Evolutionary conservation across 2,113 vertebrate genomes (phyloP).

Genomic region (Dermatemys mawii): DNA sequence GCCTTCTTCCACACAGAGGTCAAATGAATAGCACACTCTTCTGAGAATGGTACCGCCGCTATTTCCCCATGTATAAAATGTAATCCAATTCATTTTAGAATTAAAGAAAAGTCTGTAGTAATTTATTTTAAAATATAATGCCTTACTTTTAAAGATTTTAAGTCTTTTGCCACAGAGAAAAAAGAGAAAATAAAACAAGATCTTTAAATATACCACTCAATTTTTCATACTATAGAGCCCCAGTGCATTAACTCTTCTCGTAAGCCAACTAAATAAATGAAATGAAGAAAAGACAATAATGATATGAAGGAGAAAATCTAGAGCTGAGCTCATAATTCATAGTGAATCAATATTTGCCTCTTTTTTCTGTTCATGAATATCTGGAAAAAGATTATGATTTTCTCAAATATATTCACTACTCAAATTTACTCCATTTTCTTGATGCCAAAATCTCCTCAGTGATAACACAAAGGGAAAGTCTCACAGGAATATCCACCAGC

Average conservation of each 20-base stretch:
- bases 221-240: not conserved
- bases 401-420: not conserved
- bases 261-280: too few relatives aligned
- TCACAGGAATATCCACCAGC: not conserved
- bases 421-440: conserved; percentile 19
- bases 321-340: not conserved
- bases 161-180: not conserved
- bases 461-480: conserved; percentile 4
- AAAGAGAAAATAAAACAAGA: not conserved
- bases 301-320: not conserved
- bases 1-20: not conserved
- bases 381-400: not conserved
- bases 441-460: not conserved
- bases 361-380: not conserved
- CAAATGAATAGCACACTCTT: not conserved
- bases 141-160: not conserved
- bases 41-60: not conserved
- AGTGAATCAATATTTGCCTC: not conserved
- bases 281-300: conserved; percentile 10
- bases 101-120: not conserved
- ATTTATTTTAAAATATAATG: not conserved
- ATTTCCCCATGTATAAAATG: not conserved
- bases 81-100: not conserved
- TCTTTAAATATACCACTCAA: not conserved
- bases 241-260: too few relatives aligned